Conservation (phyloP, 2,113 vertebrate genomes). For the Ifrita kowaldi region DNA sequence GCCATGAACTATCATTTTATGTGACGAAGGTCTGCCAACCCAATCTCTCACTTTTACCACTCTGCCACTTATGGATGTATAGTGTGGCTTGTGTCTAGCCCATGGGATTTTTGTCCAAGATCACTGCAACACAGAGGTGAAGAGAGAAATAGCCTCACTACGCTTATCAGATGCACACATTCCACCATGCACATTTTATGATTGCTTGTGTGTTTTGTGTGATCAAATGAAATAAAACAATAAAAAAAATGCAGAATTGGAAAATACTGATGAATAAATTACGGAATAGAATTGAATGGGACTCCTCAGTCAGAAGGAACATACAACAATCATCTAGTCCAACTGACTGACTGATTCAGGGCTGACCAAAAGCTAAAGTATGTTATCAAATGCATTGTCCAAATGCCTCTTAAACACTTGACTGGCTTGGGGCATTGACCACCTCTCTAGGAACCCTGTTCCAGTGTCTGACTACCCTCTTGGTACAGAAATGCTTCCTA, state of each 20-base stretch:
- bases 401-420: background rate
- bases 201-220: background rate
- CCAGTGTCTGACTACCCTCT: background rate
- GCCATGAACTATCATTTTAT: background rate
- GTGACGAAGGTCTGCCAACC: background rate
- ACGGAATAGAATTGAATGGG: background rate
- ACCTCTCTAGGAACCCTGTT: background rate
- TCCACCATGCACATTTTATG: background rate
- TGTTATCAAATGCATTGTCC: background rate
- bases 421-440: accelerated
- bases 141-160: background rate
- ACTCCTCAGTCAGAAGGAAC: background rate
- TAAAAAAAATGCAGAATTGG: background rate
- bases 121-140: background rate
- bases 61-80: background rate
- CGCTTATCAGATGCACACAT: background rate
- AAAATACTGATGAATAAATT: background rate
- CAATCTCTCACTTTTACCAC: background rate
- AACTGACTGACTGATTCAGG: background rate
- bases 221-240: background rate
- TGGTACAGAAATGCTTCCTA: background rate
- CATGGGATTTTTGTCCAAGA: background rate
- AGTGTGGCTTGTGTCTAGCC: background rate
- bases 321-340: background rate
- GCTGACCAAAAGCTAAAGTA: background rate